These are phyloP conservation scores for Brachionus manjavacas DNA, from an alignment of 1,140 invertebrate species.

Conservation along the genomic window DNA sequence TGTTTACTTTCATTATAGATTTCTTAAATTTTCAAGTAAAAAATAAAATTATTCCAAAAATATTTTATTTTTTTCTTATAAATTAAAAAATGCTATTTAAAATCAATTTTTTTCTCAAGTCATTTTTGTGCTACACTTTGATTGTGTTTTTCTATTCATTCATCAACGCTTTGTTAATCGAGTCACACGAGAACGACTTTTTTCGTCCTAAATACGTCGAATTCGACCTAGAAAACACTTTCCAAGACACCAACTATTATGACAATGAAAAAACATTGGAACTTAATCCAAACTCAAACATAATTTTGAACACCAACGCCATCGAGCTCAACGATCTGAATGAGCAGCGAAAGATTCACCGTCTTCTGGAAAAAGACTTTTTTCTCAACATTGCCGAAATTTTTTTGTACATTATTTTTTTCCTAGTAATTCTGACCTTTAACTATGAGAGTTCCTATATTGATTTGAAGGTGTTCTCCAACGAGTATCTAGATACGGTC, in stretches of 20 bases:
- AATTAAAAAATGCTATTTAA: neutral
- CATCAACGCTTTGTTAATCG: neutral
- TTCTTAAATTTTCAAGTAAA: neutral
- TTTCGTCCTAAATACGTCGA: neutral
- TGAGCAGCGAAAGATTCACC: neutral
- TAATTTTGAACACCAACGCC: neutral
- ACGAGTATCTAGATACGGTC: neutral
- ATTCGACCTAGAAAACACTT: neutral
- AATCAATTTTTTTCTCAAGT: neutral
- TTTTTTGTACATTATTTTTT: constrained; percentile 5
- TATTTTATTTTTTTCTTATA: neutral
- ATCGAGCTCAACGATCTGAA: neutral
- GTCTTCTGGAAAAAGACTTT: constrained; percentile 1
- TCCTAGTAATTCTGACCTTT: neutral
- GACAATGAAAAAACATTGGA: neutral
- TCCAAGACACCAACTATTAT: neutral
- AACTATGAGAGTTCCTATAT: constrained; percentile 3
- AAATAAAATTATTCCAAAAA: neutral
- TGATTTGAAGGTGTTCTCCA: constrained; percentile 3
- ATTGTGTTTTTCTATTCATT: neutral
- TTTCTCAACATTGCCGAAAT: neutral
- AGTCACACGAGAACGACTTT: neutral
- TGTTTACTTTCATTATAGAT: neutral
- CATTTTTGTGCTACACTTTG: neutral
- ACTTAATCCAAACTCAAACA: neutral